Evolutionary conservation across 2,797 vertebrate genomes (phyloP), one percentile per base, ranked within the genome.

Genomic region (Poecilia gillii): DNA sequence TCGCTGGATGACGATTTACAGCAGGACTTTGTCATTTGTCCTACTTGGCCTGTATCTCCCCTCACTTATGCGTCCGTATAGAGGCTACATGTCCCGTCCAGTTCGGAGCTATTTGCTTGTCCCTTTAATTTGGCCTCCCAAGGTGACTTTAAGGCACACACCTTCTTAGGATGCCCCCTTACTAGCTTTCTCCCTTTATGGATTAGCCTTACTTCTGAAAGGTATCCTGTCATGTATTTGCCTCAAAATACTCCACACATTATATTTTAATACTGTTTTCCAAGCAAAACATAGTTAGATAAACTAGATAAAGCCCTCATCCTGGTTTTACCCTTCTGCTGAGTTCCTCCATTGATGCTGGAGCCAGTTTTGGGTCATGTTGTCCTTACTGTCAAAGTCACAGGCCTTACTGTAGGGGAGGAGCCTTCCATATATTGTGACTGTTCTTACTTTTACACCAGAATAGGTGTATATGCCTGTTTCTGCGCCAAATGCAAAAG

Each of bases 61-160:
- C 16, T 66, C 45, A 84, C 36, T 86, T 47, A 49, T 85, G 66
- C 78, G 84, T 81, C 84, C 77, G 5, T 68, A 18, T 79, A 72
- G 76, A n/a, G 74, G 53, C 51, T 79, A 45, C 79, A 62, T 51
- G 81, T 83, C 79, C 84, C 77, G 79, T 84, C 68, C 85, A 88
- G 80, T 91, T 86, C 78, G 82, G 81, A 62, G 16, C 76, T 79
- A 72, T 92, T 94, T 93, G 92, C 86, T 93, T 93, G 89, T 89
- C 84, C 85, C 78, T 75, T 93, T 89, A 92, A 85, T 93, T 91
- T 90, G 89, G 92, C 91, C 91, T 93, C 94, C 93, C 94, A 95
- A 96, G 94, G 94, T 95, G 95, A 96, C 95, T 96, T 95, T 93
- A 92, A 90, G 88, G 78, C 90, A 87, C 81, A 88, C 81, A 90